phyloP scores from a whole-genome alignment of 1,140 invertebrate genomes.

The Leptestheria dahalacensis region DNA sequence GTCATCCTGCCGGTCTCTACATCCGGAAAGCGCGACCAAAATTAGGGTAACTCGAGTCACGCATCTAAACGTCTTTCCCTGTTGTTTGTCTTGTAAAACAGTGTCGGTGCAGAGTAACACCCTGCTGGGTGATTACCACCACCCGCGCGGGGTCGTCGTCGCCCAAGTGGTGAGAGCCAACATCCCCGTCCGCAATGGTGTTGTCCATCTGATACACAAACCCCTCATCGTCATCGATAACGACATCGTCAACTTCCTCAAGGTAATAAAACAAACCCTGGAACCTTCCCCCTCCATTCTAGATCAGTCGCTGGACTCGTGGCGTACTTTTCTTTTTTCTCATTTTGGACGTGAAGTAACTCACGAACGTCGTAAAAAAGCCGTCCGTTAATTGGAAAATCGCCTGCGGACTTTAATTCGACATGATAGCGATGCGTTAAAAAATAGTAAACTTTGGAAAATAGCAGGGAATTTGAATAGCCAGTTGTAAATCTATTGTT shows the following conservation, averaged over 20 bases:
- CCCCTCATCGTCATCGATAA: conserved; percentile 79
- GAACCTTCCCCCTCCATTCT: conserved; percentile 1
- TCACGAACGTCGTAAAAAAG: no score
- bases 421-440: no score
- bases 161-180: conserved; percentile 78
- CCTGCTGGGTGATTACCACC: conserved; percentile 51
- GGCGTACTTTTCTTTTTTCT: no score
- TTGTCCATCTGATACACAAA: conserved; percentile 76
- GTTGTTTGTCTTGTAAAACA: conserved; percentile 31
- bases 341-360: no score
- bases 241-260: conserved; percentile 62
- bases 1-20: no score
- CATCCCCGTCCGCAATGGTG: conserved; percentile 81
- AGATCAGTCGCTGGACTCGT: background rate
- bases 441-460: no score
- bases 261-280: conserved; percentile 41
- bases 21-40: background rate
- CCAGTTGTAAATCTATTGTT: no score
- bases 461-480: no score
- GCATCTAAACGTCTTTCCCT: background rate
- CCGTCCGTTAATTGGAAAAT: no score
- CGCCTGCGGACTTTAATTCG: no score
- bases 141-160: conserved; percentile 61
- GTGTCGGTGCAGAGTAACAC: conserved; percentile 80
- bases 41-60: background rate